These are phyloP conservation scores for Gambelia wislizenii DNA, from an alignment of 2,797 vertebrate species.

Conservation along the genomic window DNA sequence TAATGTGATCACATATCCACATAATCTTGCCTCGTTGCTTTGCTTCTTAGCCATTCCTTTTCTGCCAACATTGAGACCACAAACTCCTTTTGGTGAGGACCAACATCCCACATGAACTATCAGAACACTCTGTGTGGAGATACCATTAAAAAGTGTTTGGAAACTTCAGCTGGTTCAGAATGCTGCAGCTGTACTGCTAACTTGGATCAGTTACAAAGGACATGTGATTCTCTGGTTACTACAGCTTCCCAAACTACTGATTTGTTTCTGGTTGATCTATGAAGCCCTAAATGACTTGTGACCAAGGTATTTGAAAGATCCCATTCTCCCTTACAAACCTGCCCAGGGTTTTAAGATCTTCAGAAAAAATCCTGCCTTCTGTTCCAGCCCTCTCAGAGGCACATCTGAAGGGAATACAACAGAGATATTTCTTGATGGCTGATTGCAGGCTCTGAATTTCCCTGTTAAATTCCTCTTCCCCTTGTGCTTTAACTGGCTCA, in stretches of 20 bases:
- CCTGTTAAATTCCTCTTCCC: neutral
- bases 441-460: neutral
- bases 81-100: neutral
- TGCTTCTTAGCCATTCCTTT: neutral
- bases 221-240: too few relatives aligned
- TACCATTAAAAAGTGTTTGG: too few relatives aligned
- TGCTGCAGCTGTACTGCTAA: too few relatives aligned
- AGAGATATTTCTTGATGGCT: neutral
- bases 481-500: neutral
- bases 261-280: neutral
- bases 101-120: too few relatives aligned
- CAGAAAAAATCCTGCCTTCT: neutral
- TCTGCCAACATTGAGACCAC: neutral
- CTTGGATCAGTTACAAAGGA: too few relatives aligned
- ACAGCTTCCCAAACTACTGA: neutral
- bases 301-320: neutral
- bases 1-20: neutral
- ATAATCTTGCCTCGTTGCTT: neutral
- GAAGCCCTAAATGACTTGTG: neutral
- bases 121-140: too few relatives aligned
- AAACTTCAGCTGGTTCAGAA: too few relatives aligned
- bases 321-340: neutral
- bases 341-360: neutral
- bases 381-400: neutral
- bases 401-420: neutral